Evolutionary conservation across 2,113 vertebrate species (phyloP).

Genomic region (Aspidoscelis tigris): DNA sequence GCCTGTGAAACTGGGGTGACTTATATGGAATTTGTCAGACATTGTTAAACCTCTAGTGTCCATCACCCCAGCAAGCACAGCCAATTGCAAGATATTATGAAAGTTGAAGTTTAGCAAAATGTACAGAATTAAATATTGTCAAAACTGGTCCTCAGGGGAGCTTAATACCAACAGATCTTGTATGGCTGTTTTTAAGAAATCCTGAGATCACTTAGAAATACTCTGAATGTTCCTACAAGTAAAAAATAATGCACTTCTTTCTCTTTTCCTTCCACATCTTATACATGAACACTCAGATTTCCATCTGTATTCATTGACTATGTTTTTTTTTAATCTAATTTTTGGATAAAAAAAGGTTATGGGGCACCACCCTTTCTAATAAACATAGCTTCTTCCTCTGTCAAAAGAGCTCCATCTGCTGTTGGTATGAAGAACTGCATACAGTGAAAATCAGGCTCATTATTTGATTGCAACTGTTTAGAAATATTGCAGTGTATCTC

Average conservation of each 20-base stretch:
- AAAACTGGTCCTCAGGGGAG: no score
- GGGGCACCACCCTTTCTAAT: not conserved
- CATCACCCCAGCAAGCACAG: no score
- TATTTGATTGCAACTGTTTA: slow-evolving; percentile 60
- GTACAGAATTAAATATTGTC: no score
- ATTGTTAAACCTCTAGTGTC: no score
- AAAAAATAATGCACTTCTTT: not conserved
- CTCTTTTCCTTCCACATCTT: not conserved
- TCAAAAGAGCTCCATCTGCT: slow-evolving; percentile 49
- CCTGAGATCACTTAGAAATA: not conserved
- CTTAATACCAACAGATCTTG: not conserved
- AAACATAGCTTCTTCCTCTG: not conserved
- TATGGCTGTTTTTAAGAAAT: not conserved
- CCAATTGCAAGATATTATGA: no score
- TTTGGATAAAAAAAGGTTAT: not conserved
- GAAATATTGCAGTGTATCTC: slow-evolving; percentile 36
- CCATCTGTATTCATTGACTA: not conserved
- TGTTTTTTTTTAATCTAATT: not conserved
- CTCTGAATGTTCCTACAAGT: not conserved
- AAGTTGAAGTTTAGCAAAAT: no score
- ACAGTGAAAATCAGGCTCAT: slow-evolving; percentile 56
- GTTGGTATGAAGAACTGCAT: slow-evolving; percentile 42
- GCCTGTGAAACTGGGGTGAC: no score
- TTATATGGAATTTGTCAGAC: no score
- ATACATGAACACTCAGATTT: not conserved